A percentile compares a stretch with the other conserved stretches of the same genome.
Evolutionary conservation across 2,113 vertebrate species (phyloP).

Genomic region (Ibidorhyncha struthersii): DNA sequence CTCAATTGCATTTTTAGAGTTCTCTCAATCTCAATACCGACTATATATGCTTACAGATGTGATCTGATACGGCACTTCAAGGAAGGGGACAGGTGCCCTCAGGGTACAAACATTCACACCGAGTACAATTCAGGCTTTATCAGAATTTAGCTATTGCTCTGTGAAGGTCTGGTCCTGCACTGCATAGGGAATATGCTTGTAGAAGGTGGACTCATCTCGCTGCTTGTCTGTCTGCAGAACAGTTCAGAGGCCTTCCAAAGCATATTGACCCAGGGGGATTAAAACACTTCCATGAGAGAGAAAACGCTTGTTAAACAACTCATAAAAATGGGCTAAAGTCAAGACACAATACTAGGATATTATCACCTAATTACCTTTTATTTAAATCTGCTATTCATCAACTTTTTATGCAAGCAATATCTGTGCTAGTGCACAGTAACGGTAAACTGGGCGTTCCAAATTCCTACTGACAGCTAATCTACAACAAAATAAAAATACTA

Average conservation of each 20-base stretch:
- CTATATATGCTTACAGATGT: neutral
- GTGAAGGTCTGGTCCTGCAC: neutral
- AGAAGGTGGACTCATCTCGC: neutral
- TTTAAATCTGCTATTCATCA: neutral
- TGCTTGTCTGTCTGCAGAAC: neutral
- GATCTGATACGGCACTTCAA: neutral
- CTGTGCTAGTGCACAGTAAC: fast-evolving
- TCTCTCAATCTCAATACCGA: neutral
- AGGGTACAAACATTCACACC: neutral
- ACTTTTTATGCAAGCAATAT: neutral
- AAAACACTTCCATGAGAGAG: neutral
- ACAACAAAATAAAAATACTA: neutral
- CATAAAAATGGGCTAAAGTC: neutral
- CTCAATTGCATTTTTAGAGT: neutral
- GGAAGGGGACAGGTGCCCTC: neutral
- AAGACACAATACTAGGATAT: neutral
- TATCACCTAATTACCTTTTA: neutral
- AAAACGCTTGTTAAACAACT: neutral
- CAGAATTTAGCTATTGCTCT: neutral
- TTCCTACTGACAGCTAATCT: neutral
- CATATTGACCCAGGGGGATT: neutral
- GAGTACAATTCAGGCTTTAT: neutral
- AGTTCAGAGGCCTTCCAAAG: neutral
- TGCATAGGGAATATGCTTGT: neutral
- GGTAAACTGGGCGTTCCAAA: neutral